Evolutionary conservation across 2,113 vertebrate genomes (phyloP).

Genomic region (Aviceda subcristata): DNA sequence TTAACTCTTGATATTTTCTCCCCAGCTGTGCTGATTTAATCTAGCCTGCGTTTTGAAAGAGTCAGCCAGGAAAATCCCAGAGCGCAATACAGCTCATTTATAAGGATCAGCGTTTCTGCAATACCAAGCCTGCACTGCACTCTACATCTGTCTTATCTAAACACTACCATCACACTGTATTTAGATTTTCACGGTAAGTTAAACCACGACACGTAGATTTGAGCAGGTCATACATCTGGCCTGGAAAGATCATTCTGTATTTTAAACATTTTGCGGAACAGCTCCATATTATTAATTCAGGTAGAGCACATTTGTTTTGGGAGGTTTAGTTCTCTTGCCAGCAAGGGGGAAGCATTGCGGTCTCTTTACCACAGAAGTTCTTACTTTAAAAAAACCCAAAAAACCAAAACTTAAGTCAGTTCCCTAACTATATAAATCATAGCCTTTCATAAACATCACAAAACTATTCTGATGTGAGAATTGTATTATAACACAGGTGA

Average conservation of each 20-base stretch:
- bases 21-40: constrained; percentile 71
- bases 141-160: constrained; percentile 65
- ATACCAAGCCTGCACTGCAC: not conserved
- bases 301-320: not conserved
- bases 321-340: not conserved
- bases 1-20: constrained; percentile 60
- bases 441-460: not conserved
- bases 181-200: constrained; percentile 53
- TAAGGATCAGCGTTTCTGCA: constrained; percentile 42
- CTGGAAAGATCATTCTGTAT: constrained; percentile 25
- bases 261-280: not conserved
- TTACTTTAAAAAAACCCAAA: not conserved
- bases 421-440: not conserved
- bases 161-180: constrained; percentile 63
- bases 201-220: constrained; percentile 33
- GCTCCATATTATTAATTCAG: constrained; percentile 12
- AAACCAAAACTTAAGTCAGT: not conserved
- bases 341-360: not conserved
- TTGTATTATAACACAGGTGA: not conserved
- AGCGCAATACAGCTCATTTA: constrained; percentile 50
- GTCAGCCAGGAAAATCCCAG: constrained; percentile 56
- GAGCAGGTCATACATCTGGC: constrained; percentile 36
- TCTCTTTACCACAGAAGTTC: not conserved
- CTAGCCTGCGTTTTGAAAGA: constrained; percentile 47
- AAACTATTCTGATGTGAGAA: not conserved